A percentile compares a stretch with the other conserved stretches of the same genome.
phyloP scores from a whole-genome alignment of 2,113 vertebrate species.

The Pantherophis guttatus region DNA sequence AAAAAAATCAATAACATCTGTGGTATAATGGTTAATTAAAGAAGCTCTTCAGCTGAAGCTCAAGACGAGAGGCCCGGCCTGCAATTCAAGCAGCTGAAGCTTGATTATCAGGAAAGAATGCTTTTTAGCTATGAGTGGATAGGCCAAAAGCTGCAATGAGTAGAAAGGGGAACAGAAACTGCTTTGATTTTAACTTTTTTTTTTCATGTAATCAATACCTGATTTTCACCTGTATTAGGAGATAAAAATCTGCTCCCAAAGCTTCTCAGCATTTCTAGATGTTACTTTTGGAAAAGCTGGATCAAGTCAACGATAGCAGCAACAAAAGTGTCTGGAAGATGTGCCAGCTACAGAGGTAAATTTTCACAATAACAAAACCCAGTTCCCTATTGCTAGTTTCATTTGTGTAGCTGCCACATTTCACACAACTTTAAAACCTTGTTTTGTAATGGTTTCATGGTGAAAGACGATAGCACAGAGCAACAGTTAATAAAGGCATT shows the following conservation, averaged over 20 bases:
- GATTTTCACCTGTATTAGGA: conserved; percentile 74
- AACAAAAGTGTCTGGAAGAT: conserved; percentile 23
- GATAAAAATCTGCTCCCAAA: conserved; percentile 61
- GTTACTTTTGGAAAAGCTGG: conserved; percentile 48
- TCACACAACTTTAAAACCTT: background rate
- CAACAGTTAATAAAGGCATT: background rate
- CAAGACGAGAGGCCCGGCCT: conserved; percentile 96
- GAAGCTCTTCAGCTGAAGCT: conserved; percentile 94
- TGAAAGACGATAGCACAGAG: background rate
- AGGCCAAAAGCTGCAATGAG: conserved; percentile 93
- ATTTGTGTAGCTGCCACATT: background rate
- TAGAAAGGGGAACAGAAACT: conserved; percentile 74
- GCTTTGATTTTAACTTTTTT: conserved; percentile 82
- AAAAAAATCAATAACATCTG: conserved; percentile 99
- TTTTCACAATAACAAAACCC: conserved; percentile 33
- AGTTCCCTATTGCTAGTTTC: background rate
- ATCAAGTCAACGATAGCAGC: conserved; percentile 40
- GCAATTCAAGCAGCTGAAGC: conserved; percentile 94
- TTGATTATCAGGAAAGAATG: conserved; percentile 99
- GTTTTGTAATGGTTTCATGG: background rate
- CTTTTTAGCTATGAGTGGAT: conserved; percentile 95
- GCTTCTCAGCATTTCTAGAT: conserved; percentile 60
- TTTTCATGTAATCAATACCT: conserved; percentile 77
- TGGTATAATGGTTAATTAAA: conserved; percentile 99
- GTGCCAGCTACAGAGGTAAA: conserved; percentile 33